Conservation (phyloP, 1,140 invertebrate species). For the Acromyrmex heyeri region DNA sequence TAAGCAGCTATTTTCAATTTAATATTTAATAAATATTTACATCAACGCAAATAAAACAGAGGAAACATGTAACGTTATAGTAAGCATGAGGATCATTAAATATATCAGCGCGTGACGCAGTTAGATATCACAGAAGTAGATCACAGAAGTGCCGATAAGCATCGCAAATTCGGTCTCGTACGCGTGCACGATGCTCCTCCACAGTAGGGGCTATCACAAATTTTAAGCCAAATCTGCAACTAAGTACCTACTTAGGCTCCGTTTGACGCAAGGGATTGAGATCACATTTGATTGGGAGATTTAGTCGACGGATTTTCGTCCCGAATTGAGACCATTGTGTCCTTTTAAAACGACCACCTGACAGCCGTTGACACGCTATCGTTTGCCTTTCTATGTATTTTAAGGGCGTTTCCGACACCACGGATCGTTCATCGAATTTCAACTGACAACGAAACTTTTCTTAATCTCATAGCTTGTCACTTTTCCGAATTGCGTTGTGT, state of each 20-base stretch:
- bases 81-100: conserved; percentile 66
- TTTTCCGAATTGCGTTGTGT: conserved; percentile 7
- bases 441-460: background rate
- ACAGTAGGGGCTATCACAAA: conserved; percentile 74
- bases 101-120: conserved; percentile 71
- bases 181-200: conserved; percentile 20
- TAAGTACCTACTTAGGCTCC: conserved; percentile 86
- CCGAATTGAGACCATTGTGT: conserved; percentile 85
- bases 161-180: conserved; percentile 58
- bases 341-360: conserved; percentile 83
- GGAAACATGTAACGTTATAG: conserved; percentile 61
- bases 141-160: conserved; percentile 72
- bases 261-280: conserved; percentile 80
- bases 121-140: conserved; percentile 67
- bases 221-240: conserved; percentile 86
- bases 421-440: conserved; percentile 53
- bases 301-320: conserved; percentile 83
- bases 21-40: background rate
- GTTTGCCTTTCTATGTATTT: conserved; percentile 80
- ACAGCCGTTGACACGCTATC: conserved; percentile 79
- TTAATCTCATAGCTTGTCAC: background rate
- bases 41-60: background rate
- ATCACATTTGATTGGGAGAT: conserved; percentile 85
- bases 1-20: background rate
- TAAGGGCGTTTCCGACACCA: conserved; percentile 65